These are phyloP conservation scores for Syrrhaptes paradoxus DNA, from an alignment of 2,113 vertebrate species.

Conservation along the genomic window DNA sequence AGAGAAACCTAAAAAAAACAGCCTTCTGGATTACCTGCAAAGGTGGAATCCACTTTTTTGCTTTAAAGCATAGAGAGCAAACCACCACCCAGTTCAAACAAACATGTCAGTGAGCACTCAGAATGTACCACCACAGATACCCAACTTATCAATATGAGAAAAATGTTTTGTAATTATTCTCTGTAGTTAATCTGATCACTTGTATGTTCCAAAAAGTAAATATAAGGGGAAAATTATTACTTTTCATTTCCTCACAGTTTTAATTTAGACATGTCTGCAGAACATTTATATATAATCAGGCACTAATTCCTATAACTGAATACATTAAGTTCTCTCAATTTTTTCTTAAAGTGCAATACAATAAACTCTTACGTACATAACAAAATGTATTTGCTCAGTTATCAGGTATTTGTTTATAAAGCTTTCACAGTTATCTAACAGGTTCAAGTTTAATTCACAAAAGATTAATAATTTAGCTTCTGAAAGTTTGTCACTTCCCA, in stretches of 20 bases:
- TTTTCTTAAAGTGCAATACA: not conserved
- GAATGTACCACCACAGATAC: not conserved
- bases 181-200: not conserved
- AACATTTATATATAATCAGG: not conserved
- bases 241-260: not conserved
- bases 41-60: not conserved
- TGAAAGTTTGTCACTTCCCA: not conserved
- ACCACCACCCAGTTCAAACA: not conserved
- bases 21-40: not conserved
- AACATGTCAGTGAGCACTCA: not conserved
- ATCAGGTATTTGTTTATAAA: not conserved
- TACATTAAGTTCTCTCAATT: not conserved
- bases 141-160: not conserved
- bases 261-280: not conserved
- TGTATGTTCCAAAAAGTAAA: not conserved
- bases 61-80: not conserved
- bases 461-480: not conserved
- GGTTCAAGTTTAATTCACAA: not conserved
- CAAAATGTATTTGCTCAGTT: not conserved
- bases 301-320: not conserved
- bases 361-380: not conserved
- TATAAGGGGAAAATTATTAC: not conserved
- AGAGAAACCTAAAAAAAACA: not conserved
- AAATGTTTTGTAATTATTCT: not conserved
- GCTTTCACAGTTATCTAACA: not conserved